A percentile compares a stretch with the other conserved stretches of the same genome.
These are phyloP conservation scores for Emydocephalus ijimae DNA, from an alignment of 2,113 vertebrate species.

Conservation along the genomic window DNA sequence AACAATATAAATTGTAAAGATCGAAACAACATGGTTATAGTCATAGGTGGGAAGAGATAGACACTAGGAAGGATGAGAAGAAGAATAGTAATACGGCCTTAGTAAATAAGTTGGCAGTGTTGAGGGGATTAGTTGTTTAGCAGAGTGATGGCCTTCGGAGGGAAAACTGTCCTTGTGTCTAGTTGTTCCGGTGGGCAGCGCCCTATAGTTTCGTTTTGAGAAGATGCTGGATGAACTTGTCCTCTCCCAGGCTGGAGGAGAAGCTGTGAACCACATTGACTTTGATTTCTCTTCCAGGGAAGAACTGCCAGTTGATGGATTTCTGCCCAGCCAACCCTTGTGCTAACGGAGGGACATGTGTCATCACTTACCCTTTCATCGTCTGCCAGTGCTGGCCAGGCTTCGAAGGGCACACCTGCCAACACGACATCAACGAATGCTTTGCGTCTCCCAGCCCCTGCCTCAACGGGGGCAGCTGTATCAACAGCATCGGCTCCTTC, in stretches of 20 bases:
- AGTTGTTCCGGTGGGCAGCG: no score
- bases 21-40: no score
- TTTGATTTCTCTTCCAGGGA: slow-evolving; percentile 41
- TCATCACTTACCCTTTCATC: slow-evolving; percentile 63
- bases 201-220: no score
- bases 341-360: slow-evolving; percentile 56
- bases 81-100: no score
- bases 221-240: neutral
- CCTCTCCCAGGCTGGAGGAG: neutral
- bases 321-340: slow-evolving; percentile 66
- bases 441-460: slow-evolving; percentile 47
- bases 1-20: no score
- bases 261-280: neutral
- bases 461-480: slow-evolving; percentile 51
- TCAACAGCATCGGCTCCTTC: slow-evolving; percentile 61
- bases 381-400: slow-evolving; percentile 59
- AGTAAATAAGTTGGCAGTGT: no score
- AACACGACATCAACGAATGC: slow-evolving; percentile 63
- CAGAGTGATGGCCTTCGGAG: no score
- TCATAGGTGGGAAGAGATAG: no score
- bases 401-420: slow-evolving; percentile 59
- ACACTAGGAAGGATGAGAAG: no score
- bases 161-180: no score
- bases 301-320: slow-evolving; percentile 57
- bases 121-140: no score